A percentile compares a stretch with the other conserved stretches of the same genome.
Conservation (phyloP, 2,797 vertebrate genomes). For the Pempheris klunzingeri region DNA sequence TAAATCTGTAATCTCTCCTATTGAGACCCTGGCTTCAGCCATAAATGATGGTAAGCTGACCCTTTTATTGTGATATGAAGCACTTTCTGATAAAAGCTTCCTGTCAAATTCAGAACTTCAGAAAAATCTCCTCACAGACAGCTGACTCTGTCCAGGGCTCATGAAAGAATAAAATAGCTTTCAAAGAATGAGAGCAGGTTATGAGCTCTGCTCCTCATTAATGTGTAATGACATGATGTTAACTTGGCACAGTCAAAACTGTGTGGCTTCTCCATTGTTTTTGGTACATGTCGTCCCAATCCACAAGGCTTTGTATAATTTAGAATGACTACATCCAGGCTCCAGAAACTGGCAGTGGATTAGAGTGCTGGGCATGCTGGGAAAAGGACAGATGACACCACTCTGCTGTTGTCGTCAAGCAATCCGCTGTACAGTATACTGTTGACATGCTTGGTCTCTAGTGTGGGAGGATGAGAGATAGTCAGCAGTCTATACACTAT, state of each 20-base stretch:
- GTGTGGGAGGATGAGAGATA: slow-evolving; percentile 32
- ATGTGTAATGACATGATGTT: slow-evolving; percentile 72
- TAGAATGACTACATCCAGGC: slow-evolving; percentile 72
- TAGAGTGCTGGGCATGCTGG: slow-evolving; percentile 66
- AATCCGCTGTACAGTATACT: slow-evolving; percentile 42
- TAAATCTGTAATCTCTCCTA: slow-evolving; percentile 9
- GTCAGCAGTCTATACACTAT: slow-evolving; percentile 32
- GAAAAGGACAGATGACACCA: slow-evolving; percentile 77
- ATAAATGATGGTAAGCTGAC: slow-evolving; percentile 45
- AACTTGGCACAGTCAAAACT: slow-evolving; percentile 57
- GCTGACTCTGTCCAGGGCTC: slow-evolving; percentile 18
- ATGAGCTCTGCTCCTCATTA: slow-evolving; percentile 66
- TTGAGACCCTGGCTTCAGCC: slow-evolving; percentile 1
- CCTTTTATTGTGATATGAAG: slow-evolving; percentile 37
- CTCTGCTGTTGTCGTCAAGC: slow-evolving; percentile 59
- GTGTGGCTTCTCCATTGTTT: slow-evolving; percentile 65
- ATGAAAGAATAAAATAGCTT: slow-evolving; percentile 64
- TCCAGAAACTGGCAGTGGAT: slow-evolving; percentile 64
- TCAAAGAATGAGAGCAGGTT: slow-evolving; percentile 71
- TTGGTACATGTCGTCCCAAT: slow-evolving; percentile 73
- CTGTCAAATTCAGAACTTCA: slow-evolving; percentile 35
- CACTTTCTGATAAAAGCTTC: slow-evolving; percentile 37
- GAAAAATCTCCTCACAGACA: slow-evolving; percentile 36
- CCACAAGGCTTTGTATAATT: slow-evolving; percentile 77
- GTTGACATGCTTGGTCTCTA: slow-evolving; percentile 52